Evolutionary conservation across 2,113 vertebrate genomes (phyloP), one percentile per base, ranked within the genome.

Genomic region (Halcyon malimbica): DNA sequence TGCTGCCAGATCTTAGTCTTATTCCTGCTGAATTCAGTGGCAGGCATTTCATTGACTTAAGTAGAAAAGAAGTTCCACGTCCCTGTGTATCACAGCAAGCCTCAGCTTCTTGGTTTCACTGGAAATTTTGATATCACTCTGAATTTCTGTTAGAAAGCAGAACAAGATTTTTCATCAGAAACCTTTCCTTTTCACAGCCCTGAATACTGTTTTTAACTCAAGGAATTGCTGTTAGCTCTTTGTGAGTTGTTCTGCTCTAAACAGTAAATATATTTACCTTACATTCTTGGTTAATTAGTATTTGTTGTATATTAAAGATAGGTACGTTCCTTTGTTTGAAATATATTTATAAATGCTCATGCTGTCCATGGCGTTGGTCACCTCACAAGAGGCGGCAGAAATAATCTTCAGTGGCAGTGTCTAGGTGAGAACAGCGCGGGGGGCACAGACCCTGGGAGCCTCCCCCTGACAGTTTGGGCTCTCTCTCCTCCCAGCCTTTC

Each of bases 351-450:
- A 24, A 59, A 16, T 68, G 57, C 13, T 62, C 5, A 0, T 53
- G 18, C 28, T 94, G 54, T 73, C 56, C 2, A 1, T 46, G 63
- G 17, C 2, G 1, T 44, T 64, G 8, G 9, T 29, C 20, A n/a
- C 0, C 0, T 42, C 64, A 9, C 41, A 23, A 2, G 68, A 70
- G 65, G 0, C 1, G 82, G 67, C 57, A 82, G 70, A 19, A 46
- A 4, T 44, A 13, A 42, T 67, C 75, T 20, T 50, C 4, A 62
- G 64, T 0, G 0, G 8, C 0, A 0, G 11, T 6, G 3, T 60
- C 16, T 31, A 3, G 39, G 24, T 53, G 79, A 78, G 75, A 67
- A 2, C 16, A 13, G 39, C 6, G 24, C 26, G 35, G 13, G 60
- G 35, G 35, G 37, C 46, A 13, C 21, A 59, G 85, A 54, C 59